A percentile compares a stretch with the other conserved stretches of the same genome.
These are phyloP conservation scores for Melanogrammus aeglefinus DNA, from an alignment of 2,797 vertebrate species.

Conservation along the genomic window DNA sequence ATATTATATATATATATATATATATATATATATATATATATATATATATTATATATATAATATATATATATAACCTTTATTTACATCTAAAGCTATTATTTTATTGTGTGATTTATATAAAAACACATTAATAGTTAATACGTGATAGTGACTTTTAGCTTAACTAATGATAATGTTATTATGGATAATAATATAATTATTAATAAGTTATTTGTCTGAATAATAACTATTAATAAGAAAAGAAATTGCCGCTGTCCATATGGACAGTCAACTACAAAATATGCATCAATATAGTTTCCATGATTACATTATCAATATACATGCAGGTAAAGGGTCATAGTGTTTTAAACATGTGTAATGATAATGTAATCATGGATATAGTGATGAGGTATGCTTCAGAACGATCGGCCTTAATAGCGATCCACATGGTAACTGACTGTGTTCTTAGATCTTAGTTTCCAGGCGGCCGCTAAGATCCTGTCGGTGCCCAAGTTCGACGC, in stretches of 20 bases:
- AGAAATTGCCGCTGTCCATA: constrained; percentile 21
- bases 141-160: neutral
- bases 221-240: neutral
- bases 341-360: neutral
- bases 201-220: neutral
- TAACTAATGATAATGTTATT: neutral
- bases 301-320: neutral
- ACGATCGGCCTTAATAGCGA: neutral
- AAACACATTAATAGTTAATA: neutral
- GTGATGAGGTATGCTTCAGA: neutral
- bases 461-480: constrained; percentile 87
- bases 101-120: neutral
- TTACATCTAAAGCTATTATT: neutral
- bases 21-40: neutral
- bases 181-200: neutral
- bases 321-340: neutral
- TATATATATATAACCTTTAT: neutral
- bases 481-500: constrained; percentile 84
- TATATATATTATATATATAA: neutral
- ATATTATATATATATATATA: neutral
- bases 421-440: constrained; percentile 16
- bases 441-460: constrained; percentile 89
- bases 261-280: too few species aligned
- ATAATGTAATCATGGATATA: neutral
- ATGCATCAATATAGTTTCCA: too few species aligned